Evolutionary conservation across 2,113 vertebrate genomes (phyloP).

Genomic region (Equus przewalskii): DNA sequence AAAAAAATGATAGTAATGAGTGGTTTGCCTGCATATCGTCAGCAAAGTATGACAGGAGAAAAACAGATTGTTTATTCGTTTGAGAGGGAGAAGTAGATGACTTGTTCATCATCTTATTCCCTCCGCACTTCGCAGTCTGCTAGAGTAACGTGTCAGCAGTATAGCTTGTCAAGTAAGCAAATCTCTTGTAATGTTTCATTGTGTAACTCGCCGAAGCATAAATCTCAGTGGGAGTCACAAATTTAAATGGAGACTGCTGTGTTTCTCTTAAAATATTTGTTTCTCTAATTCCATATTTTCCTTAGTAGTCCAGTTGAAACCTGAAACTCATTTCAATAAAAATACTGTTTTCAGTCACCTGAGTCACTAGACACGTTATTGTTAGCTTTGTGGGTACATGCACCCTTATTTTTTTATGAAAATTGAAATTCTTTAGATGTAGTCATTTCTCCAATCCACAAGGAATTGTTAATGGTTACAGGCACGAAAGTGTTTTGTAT

Average conservation of each 20-base stretch:
- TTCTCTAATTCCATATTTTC: slow-evolving; percentile 48
- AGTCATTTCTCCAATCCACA: neutral
- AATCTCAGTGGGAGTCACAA: neutral
- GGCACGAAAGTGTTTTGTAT: neutral
- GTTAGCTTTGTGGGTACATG: neutral
- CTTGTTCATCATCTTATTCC: neutral
- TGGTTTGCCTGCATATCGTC: neutral
- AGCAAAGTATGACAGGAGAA: neutral
- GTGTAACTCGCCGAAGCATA: slow-evolving; percentile 23
- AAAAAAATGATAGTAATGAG: neutral
- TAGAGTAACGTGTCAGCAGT: neutral
- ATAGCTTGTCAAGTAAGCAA: neutral
- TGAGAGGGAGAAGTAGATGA: neutral
- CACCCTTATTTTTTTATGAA: neutral
- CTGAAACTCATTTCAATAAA: neutral
- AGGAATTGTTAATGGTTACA: neutral
- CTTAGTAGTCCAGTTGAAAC: neutral
- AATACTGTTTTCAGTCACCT: neutral
- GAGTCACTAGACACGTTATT: neutral
- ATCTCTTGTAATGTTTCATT: slow-evolving; percentile 32
- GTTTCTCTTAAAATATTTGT: neutral
- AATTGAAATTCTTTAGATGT: neutral
- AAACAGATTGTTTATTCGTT: neutral
- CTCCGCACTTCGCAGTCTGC: neutral
- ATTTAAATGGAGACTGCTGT: neutral